Evolutionary conservation across 2,888 invertebrate species (phyloP).

Genomic region (Resseliella maxima): DNA sequence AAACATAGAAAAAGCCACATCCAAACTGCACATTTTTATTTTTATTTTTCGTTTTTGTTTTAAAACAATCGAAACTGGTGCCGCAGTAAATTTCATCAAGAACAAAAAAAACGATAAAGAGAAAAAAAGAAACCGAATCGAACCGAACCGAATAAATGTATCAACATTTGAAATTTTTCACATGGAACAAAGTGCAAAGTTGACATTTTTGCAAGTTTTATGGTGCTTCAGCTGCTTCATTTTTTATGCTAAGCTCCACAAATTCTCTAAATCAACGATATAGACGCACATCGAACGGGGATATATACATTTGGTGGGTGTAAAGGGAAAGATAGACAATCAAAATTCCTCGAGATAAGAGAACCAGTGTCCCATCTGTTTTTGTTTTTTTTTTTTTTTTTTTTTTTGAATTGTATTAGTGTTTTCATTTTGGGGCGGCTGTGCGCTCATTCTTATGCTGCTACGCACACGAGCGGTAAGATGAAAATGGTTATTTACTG

Average conservation of each 20-base stretch:
- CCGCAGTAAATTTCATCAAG: background rate
- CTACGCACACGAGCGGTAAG: conserved; percentile 23
- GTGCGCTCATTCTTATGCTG: background rate
- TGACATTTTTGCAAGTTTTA: conserved; percentile 45
- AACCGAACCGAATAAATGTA: background rate
- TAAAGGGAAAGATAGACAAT: conserved; percentile 36
- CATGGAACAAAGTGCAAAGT: conserved; percentile 49
- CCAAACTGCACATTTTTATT: background rate
- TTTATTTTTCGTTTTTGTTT: background rate
- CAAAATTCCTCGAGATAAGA: conserved; percentile 49
- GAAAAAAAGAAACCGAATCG: background rate
- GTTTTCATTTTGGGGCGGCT: background rate
- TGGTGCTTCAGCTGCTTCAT: conserved; percentile 14
- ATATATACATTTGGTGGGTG: background rate
- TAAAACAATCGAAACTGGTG: background rate
- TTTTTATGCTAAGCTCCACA: conserved; percentile 13
- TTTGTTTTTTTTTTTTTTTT: too few species aligned
- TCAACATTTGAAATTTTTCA: conserved; percentile 20
- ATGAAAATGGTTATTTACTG: conserved; percentile 42
- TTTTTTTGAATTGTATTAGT: background rate
- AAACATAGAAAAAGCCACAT: too few species aligned
- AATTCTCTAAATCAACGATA: background rate
- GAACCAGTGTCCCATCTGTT: conserved; percentile 2
- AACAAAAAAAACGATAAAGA: background rate
- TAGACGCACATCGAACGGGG: conserved; percentile 17